These are phyloP conservation scores for Sesia apiformis DNA, from an alignment of 2,888 invertebrate species.

Conservation along the genomic window DNA sequence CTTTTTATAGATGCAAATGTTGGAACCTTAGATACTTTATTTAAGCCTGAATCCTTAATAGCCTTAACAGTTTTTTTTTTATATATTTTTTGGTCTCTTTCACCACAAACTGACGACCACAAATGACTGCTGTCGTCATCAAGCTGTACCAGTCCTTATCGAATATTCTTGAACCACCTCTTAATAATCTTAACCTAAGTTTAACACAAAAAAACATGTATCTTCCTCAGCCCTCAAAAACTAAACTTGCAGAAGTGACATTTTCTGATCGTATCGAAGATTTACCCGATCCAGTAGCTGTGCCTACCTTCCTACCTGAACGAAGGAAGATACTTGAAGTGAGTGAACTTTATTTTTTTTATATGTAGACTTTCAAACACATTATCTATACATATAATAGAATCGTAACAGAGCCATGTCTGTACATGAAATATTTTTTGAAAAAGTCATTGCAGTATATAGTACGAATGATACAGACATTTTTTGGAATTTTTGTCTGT, in stretches of 20 bases:
- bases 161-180: no score
- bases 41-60: no score
- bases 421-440: no score
- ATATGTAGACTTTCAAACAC: background rate
- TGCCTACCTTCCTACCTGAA: conserved; percentile 39
- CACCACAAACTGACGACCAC: no score
- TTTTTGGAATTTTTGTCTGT: background rate
- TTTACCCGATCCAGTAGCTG: conserved; percentile 48
- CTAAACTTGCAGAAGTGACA: conserved; percentile 55
- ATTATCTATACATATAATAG: no score
- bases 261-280: conserved; percentile 54
- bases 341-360: conserved; percentile 1
- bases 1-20: no score
- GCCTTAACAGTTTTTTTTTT: no score
- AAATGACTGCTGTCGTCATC: no score
- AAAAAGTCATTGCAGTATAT: background rate
- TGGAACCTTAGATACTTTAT: no score
- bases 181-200: background rate
- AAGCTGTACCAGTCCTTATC: no score
- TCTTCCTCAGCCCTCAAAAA: conserved; percentile 45
- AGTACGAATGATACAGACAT: background rate
- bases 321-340: conserved; percentile 55
- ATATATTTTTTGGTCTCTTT: no score
- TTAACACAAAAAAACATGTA: background rate
- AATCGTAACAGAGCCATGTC: no score